Percentiles rank a stretch among this genome's conserved stretches.
Evolutionary conservation across 2,888 invertebrate species (phyloP).

Genomic region (Resseliella maxima): DNA sequence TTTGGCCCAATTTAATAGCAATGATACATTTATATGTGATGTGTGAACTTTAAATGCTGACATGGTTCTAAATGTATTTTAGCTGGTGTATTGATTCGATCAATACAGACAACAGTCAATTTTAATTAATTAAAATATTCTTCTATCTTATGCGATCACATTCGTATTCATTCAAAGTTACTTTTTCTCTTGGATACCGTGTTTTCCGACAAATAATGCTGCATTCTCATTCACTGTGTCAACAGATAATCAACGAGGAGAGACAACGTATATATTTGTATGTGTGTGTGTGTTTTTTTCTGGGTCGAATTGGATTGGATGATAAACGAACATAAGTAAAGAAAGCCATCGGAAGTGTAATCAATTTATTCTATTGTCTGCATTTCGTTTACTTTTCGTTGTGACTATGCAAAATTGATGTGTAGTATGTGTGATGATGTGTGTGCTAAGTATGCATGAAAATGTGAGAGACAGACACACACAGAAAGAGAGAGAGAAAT

Average conservation of each 20-base stretch:
- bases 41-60: too few species aligned
- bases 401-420: constrained; percentile 22
- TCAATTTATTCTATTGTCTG: neutral
- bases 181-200: neutral
- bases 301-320: neutral
- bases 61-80: neutral
- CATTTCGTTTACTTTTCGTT: neutral
- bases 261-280: neutral
- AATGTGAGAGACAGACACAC: neutral
- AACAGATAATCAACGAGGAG: neutral
- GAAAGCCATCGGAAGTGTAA: constrained; percentile 6
- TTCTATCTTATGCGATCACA: too few species aligned
- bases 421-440: neutral
- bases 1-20: neutral
- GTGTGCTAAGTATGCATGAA: neutral
- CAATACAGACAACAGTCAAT: neutral
- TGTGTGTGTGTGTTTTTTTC: too few species aligned
- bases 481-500: neutral
- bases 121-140: constrained; percentile 23
- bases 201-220: neutral
- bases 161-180: neutral
- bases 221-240: neutral
- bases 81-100: neutral
- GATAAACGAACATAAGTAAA: neutral
- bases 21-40: too few species aligned